Conservation (phyloP, 2,113 vertebrate species). For the Myrmophylax atrothorax region DNA sequence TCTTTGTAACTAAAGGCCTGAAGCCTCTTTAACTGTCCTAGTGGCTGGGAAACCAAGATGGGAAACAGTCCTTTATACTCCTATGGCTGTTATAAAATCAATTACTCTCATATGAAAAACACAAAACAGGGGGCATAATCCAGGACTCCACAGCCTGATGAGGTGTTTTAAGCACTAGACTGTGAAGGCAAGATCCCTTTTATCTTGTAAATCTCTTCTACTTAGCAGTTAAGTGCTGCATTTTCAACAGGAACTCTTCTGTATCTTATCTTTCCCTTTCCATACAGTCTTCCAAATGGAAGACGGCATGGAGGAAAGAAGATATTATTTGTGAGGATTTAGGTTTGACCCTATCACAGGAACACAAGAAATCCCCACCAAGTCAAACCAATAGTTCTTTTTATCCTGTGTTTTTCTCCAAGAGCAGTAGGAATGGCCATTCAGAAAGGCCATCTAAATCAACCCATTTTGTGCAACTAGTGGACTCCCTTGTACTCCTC, state of each 20-base stretch:
- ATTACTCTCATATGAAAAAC: neutral
- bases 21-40: neutral
- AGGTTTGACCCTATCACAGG: neutral
- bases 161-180: neutral
- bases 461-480: neutral
- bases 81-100: neutral
- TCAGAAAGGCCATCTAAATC: accelerated
- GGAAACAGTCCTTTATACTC: neutral
- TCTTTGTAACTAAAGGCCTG: neutral
- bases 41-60: neutral
- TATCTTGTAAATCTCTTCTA: neutral
- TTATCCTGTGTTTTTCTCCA: neutral
- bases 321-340: neutral
- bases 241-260: neutral
- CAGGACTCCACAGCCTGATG: neutral
- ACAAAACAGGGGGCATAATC: neutral
- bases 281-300: neutral
- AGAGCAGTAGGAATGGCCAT: neutral
- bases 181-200: neutral
- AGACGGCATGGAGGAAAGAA: neutral
- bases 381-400: neutral
- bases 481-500: neutral
- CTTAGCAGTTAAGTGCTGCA: neutral
- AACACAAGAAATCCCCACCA: neutral
- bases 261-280: neutral